Base-by-base conservation (phyloP, 2,888 invertebrate species). In the Eumerus sabulonum region DNA sequence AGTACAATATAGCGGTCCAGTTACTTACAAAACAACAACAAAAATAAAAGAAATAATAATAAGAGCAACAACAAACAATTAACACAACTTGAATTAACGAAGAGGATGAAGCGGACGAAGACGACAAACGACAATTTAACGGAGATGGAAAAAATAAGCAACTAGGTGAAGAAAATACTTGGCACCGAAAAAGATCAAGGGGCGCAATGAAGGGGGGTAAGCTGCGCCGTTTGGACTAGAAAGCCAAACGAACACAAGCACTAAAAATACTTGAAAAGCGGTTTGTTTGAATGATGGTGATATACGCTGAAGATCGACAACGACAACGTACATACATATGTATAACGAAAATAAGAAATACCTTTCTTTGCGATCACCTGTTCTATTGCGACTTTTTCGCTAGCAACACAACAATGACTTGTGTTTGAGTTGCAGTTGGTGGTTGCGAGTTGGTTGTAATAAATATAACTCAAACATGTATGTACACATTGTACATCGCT, bases 1-100 rank as follows among this genome's bases (percentile, higher is more conserved):
- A 79, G 74, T 64, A 74, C 68, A 74, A 79, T 74, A 79, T 79
- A 79, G 79, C 74, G 79, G 79, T 79, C 74, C 74, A 79, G 79
- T 79, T 79, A 79, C 74, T 79, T 79, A 74, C 74, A 73, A 70
- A 79, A 74, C 68, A 63, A 77, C 57, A 59, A 68, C 35, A 45
- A 53, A 51, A 44, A n/a, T n/a, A n/a, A 47, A 51, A 72, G 68
- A 64, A 79, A 64, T n/a, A 40, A 40, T n/a, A 40, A 40, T 11
- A 79, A 74, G 59, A 68, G 73, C 67, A 79, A 74, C 67, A 79
- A 74, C 73, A 79, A 79, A 70, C 79, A n/a, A n/a, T n/a, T n/a
- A n/a, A n/a, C n/a, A n/a, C n/a, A n/a, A 74, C 79, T 79, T 53
- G 63, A 73, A 7, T 27, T 27, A 27, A 27, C 27, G 27, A 27